Base-by-base conservation (phyloP, 2,797 vertebrate genomes). In the Numenius phaeopus region DNA sequence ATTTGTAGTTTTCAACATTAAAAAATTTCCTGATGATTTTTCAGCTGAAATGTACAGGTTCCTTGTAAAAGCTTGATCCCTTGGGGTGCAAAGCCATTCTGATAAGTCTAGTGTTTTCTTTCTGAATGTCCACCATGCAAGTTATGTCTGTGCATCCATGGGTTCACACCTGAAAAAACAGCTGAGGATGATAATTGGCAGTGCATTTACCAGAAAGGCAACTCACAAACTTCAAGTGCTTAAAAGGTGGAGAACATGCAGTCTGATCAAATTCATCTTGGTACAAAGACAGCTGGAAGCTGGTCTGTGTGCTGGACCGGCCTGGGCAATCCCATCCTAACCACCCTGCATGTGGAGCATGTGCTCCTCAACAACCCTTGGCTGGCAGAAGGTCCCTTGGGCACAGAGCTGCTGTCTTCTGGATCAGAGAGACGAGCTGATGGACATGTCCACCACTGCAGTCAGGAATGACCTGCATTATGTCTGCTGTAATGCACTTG, bases 391-490 rank as follows among this genome's bases (percentile, higher is more conserved):
- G 30, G 13, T n/a, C 14, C 30, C 14, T 19, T 22, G 70, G 23
- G 21, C 37, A 34, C 11, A 37, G 40, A 39, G 50, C 46, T 90
- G 59, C 29, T 23, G 29, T 46, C 12, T 83, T 29, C 64, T 54
- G 46, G 7, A 23, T 69, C 44, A 32, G 73, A 64, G 39, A 81
- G 10, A 49, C 6, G 52, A 86, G 16, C 26, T 10, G 12, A 11
- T 7, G 44, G 78, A 62, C 22, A 7, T 3, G 3, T 50, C 34
- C 15, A 49, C 24, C 1, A 4, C 49, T 69, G 49, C 65, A 64
- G 64, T 4, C 61, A 73, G 65, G 39, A 66, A 26, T 0, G 3
- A 34, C 47, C 29, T 13, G 12, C 0, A 0, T 18, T 19, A 9
- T 6, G 15, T 24, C 47, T 66, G 46, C 34, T 29, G 39, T 10